Evolutionary conservation across 1,140 invertebrate genomes (phyloP).

Genomic region (Orchesella cincta): DNA sequence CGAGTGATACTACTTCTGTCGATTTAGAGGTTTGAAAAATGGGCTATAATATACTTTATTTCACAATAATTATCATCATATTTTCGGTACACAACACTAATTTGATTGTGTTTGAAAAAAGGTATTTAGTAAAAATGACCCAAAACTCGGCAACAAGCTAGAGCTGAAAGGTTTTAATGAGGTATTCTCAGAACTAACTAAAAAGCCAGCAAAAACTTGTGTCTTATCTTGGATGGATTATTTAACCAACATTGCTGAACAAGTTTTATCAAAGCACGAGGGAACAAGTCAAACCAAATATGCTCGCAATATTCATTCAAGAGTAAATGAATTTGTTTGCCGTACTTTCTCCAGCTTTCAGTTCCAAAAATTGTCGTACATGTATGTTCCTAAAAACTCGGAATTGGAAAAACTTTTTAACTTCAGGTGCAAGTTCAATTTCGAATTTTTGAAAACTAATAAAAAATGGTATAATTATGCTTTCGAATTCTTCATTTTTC

Average conservation of each 20-base stretch:
- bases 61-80: too few species aligned
- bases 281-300: neutral
- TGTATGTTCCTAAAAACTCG: constrained; percentile 9
- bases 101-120: too few species aligned
- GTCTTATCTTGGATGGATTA: neutral
- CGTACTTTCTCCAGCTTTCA: neutral
- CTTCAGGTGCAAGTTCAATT: constrained; percentile 2
- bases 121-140: too few species aligned
- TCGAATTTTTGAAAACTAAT: neutral
- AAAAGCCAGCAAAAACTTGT: too few species aligned
- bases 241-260: neutral
- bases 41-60: too few species aligned
- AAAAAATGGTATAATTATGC: neutral
- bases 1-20: neutral
- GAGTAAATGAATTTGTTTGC: neutral
- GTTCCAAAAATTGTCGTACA: neutral
- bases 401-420: neutral
- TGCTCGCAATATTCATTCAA: neutral
- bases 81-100: too few species aligned
- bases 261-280: neutral
- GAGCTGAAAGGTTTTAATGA: too few species aligned
- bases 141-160: too few species aligned
- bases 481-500: neutral
- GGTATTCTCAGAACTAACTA: too few species aligned
- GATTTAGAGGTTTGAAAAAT: neutral